phyloP scores from a whole-genome alignment of 2,113 vertebrate species.

The Ictalurus punctatus region DNA sequence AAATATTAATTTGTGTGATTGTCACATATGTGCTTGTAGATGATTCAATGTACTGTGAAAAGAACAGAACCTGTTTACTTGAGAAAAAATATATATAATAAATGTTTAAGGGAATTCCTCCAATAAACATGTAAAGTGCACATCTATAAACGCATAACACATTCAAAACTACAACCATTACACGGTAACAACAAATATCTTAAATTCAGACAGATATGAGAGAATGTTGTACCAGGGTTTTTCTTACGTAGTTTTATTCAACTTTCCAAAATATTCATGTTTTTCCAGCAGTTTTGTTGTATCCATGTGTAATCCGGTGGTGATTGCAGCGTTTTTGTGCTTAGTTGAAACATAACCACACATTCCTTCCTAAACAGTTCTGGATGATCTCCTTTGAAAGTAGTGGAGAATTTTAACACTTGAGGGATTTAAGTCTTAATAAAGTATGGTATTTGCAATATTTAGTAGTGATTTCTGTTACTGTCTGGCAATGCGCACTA shows the following conservation, averaged over 20 bases:
- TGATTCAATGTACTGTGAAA: neutral
- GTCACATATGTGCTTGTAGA: neutral
- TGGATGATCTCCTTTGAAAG: neutral
- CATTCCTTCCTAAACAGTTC: conserved; percentile 11
- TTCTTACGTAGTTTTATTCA: neutral
- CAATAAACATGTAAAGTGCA: neutral
- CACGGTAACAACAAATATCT: neutral
- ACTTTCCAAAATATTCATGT: neutral
- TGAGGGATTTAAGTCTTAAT: neutral
- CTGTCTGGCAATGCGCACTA: neutral
- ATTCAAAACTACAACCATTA: neutral
- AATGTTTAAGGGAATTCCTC: neutral
- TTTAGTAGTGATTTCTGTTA: neutral
- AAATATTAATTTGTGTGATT: neutral
- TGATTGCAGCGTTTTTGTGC: neutral
- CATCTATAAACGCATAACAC: neutral
- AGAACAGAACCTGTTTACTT: neutral
- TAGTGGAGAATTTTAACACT: neutral
- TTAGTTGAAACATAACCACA: conserved; percentile 1
- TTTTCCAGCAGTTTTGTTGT: neutral
- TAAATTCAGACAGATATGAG: neutral
- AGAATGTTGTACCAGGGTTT: neutral
- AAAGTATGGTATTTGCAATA: neutral
- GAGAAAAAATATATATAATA: neutral
- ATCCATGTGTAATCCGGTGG: neutral